phyloP scores from a whole-genome alignment of 2,888 invertebrate genomes.

The Hyposoter didymator region DNA sequence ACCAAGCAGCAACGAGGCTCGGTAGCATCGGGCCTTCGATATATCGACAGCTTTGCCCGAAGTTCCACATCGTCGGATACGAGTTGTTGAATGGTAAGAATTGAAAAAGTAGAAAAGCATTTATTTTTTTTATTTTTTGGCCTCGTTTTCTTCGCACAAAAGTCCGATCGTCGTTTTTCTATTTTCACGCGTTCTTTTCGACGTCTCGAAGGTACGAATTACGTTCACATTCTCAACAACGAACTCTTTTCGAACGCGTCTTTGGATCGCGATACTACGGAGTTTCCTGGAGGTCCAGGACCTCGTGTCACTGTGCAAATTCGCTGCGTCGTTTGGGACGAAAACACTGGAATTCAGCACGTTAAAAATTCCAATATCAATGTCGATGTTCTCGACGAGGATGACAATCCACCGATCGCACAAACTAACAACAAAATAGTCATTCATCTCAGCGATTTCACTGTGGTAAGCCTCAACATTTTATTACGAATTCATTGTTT shows the following conservation, averaged over 20 bases:
- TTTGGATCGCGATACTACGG: conserved; percentile 84
- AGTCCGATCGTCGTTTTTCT: not conserved
- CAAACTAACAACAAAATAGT: conserved; percentile 80
- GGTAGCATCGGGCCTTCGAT: conserved; percentile 84
- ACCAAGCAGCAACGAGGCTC: conserved; percentile 80
- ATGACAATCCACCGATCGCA: conserved; percentile 84
- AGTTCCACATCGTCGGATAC: conserved; percentile 84
- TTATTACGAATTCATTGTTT: not conserved
- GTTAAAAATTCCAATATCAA: conserved; percentile 80
- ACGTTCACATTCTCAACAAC: conserved; percentile 83
- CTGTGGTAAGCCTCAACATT: conserved; percentile 72
- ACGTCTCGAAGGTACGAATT: conserved; percentile 77
- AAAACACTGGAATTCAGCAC: conserved; percentile 79
- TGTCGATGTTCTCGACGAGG: conserved; percentile 85
- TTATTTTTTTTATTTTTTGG: not conserved
- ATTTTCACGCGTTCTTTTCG: not conserved
- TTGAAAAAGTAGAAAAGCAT: conserved; percentile 1
- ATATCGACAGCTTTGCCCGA: conserved; percentile 85
- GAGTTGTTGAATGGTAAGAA: conserved; percentile 83
- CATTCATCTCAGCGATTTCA: conserved; percentile 80
- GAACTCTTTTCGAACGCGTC: conserved; percentile 83
- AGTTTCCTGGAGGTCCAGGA: conserved; percentile 80
- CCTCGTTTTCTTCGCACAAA: not conserved
- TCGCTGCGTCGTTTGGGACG: conserved; percentile 83
- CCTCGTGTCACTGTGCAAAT: conserved; percentile 81